A percentile compares a stretch with the other conserved stretches of the same genome.
These are phyloP conservation scores for Seriola aureovittata DNA, from an alignment of 2,113 vertebrate species.

Conservation along the genomic window DNA sequence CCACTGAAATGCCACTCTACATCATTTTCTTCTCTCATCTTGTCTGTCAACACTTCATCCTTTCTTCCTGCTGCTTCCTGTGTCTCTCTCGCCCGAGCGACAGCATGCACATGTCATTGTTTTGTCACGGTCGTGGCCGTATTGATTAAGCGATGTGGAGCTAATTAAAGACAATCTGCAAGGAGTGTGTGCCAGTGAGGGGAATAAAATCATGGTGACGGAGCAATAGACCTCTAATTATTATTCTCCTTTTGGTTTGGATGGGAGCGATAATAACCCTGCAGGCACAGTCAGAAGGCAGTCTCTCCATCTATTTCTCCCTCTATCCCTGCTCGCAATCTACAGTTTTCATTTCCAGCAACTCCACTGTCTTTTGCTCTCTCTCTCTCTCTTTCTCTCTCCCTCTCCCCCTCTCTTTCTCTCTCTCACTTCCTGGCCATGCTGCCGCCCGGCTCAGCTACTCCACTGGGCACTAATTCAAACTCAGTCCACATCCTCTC, in stretches of 20 bases:
- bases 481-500: constrained; percentile 65
- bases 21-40: constrained; percentile 63
- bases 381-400: constrained; percentile 29
- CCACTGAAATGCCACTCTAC: constrained; percentile 66
- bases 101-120: constrained; percentile 69
- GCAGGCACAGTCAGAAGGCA: constrained; percentile 56
- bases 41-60: constrained; percentile 57
- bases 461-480: constrained; percentile 65
- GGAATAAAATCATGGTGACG: constrained; percentile 71
- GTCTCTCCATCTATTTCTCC: constrained; percentile 47
- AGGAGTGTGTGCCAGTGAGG: constrained; percentile 68
- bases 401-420: constrained; percentile 30
- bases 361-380: constrained; percentile 39
- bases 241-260: constrained; percentile 73
- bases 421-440: constrained; percentile 31
- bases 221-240: constrained; percentile 74
- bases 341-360: constrained; percentile 65
- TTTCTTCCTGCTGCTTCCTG: constrained; percentile 53
- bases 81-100: constrained; percentile 35
- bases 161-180: constrained; percentile 81
- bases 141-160: constrained; percentile 78
- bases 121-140: constrained; percentile 63
- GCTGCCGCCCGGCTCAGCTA: constrained; percentile 33
- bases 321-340: constrained; percentile 53
- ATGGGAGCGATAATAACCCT: constrained; percentile 75